Conservation (phyloP, 2,797 vertebrate species). For the Macrochelys suwanniensis region DNA sequence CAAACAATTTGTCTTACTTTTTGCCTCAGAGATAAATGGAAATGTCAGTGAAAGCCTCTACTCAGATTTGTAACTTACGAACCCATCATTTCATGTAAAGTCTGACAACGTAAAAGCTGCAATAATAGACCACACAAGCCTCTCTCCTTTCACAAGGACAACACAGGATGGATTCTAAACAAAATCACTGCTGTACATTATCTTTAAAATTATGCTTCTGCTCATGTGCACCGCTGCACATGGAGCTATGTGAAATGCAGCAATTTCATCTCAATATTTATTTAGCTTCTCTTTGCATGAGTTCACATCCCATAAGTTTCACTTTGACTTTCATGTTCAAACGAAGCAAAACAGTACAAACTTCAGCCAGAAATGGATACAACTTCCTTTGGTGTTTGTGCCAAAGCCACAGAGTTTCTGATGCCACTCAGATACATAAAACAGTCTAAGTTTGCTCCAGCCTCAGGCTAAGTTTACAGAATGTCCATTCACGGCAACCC, state of each 20-base stretch:
- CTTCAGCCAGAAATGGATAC: background rate
- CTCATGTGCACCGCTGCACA: background rate
- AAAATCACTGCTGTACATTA: background rate
- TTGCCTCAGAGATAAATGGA: constrained; percentile 40
- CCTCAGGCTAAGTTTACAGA: background rate
- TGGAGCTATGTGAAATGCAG: background rate
- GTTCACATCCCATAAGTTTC: background rate
- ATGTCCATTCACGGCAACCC: background rate
- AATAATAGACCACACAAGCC: background rate
- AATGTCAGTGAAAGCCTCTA: background rate
- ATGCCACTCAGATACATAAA: background rate
- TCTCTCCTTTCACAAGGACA: background rate
- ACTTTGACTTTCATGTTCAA: background rate
- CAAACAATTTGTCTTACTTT: background rate
- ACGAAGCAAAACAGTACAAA: background rate
- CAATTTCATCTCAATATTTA: background rate
- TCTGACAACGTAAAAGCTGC: background rate
- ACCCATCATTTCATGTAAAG: background rate
- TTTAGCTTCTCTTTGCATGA: background rate
- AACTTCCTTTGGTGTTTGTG: background rate
- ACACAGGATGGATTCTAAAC: background rate
- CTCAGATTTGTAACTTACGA: background rate
- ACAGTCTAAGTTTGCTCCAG: background rate
- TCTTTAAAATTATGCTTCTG: background rate
- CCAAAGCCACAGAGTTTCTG: background rate